Conservation (phyloP, 2,888 invertebrate species). For the Hedya salicella region DNA sequence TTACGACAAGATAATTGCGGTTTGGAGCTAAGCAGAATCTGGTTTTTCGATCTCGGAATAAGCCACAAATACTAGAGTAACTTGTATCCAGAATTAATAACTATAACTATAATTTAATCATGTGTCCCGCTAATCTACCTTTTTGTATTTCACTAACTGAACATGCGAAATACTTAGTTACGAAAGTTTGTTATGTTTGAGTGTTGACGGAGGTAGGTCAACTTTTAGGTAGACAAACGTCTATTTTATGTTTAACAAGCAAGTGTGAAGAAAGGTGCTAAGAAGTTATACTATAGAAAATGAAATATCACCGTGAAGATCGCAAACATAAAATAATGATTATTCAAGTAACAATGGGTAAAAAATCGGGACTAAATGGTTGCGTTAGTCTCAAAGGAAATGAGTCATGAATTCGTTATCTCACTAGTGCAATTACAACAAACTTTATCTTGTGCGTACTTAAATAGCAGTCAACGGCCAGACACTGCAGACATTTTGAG, state of each 20-base stretch:
- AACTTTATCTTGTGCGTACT: slow-evolving; percentile 30
- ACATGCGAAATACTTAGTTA: no score
- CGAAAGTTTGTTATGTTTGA: background rate
- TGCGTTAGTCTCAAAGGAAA: slow-evolving; percentile 30
- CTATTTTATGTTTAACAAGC: slow-evolving; percentile 19
- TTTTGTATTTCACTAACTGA: no score
- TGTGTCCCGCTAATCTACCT: no score
- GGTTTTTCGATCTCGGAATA: background rate
- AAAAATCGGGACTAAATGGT: background rate
- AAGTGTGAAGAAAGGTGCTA: slow-evolving; percentile 32
- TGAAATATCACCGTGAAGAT: background rate
- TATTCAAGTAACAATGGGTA: background rate
- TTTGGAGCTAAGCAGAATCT: slow-evolving; percentile 3
- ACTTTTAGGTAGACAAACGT: slow-evolving; percentile 16
- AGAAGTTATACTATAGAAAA: slow-evolving; percentile 25
- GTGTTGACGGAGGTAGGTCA: slow-evolving; percentile 3
- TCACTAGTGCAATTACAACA: slow-evolving; percentile 16
- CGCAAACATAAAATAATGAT: background rate
- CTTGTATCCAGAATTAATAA: no score
- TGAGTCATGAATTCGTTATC: slow-evolving; percentile 34
- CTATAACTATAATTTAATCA: no score
- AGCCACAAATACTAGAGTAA: no score
- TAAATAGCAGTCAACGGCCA: slow-evolving; percentile 34
- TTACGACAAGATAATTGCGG: slow-evolving; percentile 31
- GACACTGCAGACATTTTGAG: slow-evolving; percentile 27